Conservation (phyloP, 2,113 vertebrate species). For the Steatornis caripensis region DNA sequence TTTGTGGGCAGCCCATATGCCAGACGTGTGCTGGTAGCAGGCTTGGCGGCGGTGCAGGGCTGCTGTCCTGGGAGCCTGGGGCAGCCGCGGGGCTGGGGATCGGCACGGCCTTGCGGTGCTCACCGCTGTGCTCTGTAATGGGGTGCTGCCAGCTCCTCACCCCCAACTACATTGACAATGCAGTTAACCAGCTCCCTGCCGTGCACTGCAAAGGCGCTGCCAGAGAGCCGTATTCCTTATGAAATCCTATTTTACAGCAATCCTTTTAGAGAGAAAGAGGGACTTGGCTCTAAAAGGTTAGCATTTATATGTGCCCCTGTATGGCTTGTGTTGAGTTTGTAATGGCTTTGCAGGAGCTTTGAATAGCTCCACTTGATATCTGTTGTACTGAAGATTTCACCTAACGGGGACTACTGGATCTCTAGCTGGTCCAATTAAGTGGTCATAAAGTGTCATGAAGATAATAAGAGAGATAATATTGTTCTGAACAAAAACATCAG, state of each 20-base stretch:
- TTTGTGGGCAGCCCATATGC: not conserved
- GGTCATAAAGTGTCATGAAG: not conserved
- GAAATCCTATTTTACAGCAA: not conserved
- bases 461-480: not conserved
- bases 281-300: not conserved
- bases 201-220: not conserved
- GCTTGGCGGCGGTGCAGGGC: rapidly evolving
- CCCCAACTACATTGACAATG: not conserved
- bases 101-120: rapidly evolving
- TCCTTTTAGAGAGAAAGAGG: not conserved
- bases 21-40: not conserved
- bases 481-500: not conserved
- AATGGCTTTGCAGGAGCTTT: not conserved
- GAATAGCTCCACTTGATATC: not conserved
- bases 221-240: not conserved
- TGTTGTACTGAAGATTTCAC: not conserved
- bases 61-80: rapidly evolving
- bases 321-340: not conserved
- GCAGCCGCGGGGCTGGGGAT: rapidly evolving
- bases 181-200: not conserved
- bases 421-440: not conserved
- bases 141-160: not conserved
- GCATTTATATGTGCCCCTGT: not conserved
- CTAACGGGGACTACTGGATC: not conserved
- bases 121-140: rapidly evolving